phyloP scores from a whole-genome alignment of 2,797 vertebrate genomes.

The Erethizon dorsatum region DNA sequence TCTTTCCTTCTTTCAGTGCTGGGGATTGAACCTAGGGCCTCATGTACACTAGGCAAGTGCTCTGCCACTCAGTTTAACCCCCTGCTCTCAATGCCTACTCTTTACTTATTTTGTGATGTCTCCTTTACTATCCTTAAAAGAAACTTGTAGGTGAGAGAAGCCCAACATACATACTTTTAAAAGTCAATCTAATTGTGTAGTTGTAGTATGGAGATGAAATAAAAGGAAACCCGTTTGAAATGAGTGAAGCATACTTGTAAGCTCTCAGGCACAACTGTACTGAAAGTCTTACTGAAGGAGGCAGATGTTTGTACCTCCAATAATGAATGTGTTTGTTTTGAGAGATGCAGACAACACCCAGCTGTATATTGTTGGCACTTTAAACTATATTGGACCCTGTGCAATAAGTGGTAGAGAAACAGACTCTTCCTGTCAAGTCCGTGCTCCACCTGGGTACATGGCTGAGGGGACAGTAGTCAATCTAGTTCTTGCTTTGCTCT shows the following conservation, averaged over 20 bases:
- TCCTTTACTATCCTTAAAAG: background rate
- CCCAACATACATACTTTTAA: background rate
- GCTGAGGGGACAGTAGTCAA: background rate
- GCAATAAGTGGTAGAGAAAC: background rate
- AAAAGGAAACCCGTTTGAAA: conserved; percentile 13
- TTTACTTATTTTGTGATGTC: background rate
- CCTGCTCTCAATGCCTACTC: background rate
- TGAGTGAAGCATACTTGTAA: background rate
- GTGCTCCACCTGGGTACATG: background rate
- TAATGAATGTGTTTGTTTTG: background rate
- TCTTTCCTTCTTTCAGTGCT: too few species aligned
- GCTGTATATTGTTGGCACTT: background rate
- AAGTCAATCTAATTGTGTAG: background rate
- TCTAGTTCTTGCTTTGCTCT: background rate
- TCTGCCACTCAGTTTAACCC: background rate
- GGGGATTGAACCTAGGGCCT: too few species aligned
- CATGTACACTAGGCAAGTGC: background rate
- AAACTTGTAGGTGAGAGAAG: background rate
- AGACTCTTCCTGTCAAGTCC: background rate
- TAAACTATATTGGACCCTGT: background rate
- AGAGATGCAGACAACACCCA: background rate
- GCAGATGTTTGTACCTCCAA: background rate
- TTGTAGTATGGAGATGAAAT: background rate
- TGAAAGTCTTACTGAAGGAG: background rate
- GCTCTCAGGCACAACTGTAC: background rate